These are phyloP conservation scores for Alectoris magna DNA, from an alignment of 2,797 vertebrate species.

Conservation along the genomic window DNA sequence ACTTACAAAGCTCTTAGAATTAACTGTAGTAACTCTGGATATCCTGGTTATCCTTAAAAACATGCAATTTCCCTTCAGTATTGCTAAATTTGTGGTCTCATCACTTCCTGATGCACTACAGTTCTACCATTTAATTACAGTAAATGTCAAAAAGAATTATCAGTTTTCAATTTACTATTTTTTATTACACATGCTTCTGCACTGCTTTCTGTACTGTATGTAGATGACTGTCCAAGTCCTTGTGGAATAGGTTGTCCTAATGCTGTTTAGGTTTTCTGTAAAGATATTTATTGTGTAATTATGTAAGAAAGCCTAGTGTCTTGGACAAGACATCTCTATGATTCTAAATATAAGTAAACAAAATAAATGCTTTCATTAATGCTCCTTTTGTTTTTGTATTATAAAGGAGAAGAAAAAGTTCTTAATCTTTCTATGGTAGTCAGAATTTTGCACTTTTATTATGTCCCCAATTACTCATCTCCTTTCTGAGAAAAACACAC, in stretches of 20 bases:
- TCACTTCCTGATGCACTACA: not conserved
- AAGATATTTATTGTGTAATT: not conserved
- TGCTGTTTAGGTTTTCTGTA: not conserved
- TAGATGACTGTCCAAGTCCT: not conserved
- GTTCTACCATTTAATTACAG: not conserved
- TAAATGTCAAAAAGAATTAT: not conserved
- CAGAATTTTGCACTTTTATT: not conserved
- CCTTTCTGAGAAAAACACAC: not conserved
- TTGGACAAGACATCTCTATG: not conserved
- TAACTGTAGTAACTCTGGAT: not conserved
- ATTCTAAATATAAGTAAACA: constrained; percentile 9
- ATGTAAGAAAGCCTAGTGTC: not conserved
- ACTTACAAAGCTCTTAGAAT: not conserved
- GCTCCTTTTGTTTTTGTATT: not conserved
- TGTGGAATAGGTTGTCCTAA: not conserved
- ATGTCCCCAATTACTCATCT: not conserved
- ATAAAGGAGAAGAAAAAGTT: not conserved
- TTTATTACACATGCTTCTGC: not conserved
- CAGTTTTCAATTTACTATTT: not conserved
- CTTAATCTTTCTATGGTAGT: not conserved
- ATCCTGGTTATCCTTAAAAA: not conserved
- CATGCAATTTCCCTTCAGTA: not conserved
- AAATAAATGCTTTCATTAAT: not conserved
- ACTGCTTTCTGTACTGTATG: not conserved
- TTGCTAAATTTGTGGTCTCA: not conserved